These are phyloP conservation scores for Enteromius trimaculatus DNA, from an alignment of 2,797 vertebrate species.

Conservation along the genomic window DNA sequence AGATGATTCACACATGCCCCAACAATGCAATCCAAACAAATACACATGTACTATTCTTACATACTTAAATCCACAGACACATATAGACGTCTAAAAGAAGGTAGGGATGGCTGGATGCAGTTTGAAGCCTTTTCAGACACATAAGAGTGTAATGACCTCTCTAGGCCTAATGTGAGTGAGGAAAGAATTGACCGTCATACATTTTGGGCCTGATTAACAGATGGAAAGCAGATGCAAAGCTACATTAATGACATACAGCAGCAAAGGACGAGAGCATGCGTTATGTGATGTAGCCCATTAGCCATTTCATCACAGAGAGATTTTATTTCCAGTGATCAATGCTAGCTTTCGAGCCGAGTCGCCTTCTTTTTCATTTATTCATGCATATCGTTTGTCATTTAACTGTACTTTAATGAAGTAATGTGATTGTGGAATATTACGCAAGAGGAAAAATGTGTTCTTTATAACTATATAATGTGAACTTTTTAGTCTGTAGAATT, in stretches of 20 bases:
- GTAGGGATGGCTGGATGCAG: neutral
- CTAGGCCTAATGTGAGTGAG: slow-evolving; percentile 8
- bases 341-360: neutral
- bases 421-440: neutral
- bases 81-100: neutral
- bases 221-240: slow-evolving; percentile 26
- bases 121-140: neutral
- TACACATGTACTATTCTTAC: neutral
- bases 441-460: neutral
- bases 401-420: neutral
- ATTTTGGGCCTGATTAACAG: slow-evolving; percentile 30
- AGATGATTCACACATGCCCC: neutral
- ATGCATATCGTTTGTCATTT: neutral
- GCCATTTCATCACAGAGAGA: slow-evolving; percentile 2
- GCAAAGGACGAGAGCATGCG: neutral
- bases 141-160: neutral
- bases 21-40: slow-evolving; percentile 14
- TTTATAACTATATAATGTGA: neutral
- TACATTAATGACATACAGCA: slow-evolving; percentile 12
- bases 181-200: neutral
- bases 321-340: slow-evolving; percentile 1
- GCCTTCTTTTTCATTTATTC: neutral
- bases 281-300: slow-evolving; percentile 11
- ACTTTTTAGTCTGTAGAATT: neutral
- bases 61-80: neutral